Conservation (phyloP, 2,888 invertebrate species). For the Polylopha cassiicola region DNA sequence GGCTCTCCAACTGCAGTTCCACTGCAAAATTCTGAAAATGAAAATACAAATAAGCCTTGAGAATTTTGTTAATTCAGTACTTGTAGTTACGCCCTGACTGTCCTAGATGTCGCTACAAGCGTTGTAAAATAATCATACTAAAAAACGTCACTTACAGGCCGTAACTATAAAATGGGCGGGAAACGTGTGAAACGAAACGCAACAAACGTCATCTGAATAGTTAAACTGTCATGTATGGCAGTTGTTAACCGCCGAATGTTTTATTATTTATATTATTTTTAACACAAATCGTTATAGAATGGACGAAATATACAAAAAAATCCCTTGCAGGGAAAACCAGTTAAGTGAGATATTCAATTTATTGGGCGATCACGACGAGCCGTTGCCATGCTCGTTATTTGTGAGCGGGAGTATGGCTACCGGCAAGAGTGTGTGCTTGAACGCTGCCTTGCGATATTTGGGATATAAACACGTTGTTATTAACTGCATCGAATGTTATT, state of each 20-base stretch:
- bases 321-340: constrained; percentile 71
- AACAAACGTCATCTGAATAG: constrained; percentile 10
- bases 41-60: constrained; percentile 19
- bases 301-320: constrained; percentile 66
- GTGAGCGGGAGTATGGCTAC: constrained; percentile 89
- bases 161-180: constrained; percentile 3
- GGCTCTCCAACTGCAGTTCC: constrained; percentile 83
- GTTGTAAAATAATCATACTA: neutral
- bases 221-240: constrained; percentile 13
- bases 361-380: constrained; percentile 76
- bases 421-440: constrained; percentile 86
- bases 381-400: constrained; percentile 83
- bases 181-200: constrained; percentile 32
- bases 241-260: constrained; percentile 8
- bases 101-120: constrained; percentile 8
- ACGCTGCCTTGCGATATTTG: constrained; percentile 75
- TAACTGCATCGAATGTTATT: constrained; percentile 90
- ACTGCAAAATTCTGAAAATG: constrained; percentile 85
- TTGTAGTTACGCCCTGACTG: neutral
- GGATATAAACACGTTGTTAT: constrained; percentile 80
- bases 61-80: neutral
- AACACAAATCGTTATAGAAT: constrained; percentile 41
- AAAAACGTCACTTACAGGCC: constrained; percentile 32
- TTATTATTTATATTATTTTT: constrained; percentile 18
- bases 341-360: constrained; percentile 67